These are phyloP conservation scores for Zalophus californianus DNA, from an alignment of 2,797 vertebrate genomes.

Conservation along the genomic window DNA sequence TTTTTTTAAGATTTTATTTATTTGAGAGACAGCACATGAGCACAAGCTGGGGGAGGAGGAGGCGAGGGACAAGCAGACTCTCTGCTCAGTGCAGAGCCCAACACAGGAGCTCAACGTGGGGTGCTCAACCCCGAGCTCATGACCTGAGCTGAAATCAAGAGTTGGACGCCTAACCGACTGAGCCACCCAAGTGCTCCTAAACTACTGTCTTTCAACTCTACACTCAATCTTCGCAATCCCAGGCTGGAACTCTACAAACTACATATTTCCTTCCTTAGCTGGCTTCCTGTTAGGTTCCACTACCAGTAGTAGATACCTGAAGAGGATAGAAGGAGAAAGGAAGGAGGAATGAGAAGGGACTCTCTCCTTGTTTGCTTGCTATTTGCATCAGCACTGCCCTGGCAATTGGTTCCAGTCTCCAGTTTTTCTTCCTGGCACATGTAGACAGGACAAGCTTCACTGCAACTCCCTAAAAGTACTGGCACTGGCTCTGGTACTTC, in stretches of 20 bases:
- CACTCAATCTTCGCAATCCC: neutral
- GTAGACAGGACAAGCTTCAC: neutral
- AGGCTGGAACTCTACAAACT: neutral
- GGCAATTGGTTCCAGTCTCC: neutral
- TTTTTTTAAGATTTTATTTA: neutral
- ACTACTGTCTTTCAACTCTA: neutral
- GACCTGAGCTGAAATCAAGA: neutral
- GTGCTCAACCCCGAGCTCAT: neutral
- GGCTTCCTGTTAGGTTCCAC: neutral
- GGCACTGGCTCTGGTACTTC: neutral
- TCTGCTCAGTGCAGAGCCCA: neutral
- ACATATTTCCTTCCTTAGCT: neutral
- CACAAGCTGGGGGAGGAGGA: neutral
- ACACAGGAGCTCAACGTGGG: neutral
- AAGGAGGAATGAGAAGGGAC: neutral
- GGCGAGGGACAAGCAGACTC: neutral
- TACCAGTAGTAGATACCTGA: neutral
- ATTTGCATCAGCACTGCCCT: neutral
- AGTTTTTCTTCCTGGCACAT: neutral
- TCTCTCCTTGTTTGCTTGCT: neutral
- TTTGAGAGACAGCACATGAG: neutral
- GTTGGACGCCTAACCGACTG: neutral
- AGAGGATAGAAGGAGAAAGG: neutral
- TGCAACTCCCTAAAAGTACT: neutral
- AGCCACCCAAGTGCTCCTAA: neutral